Evolutionary conservation across 2,113 vertebrate species (phyloP).

Genomic region (Copsychus sechellarum): DNA sequence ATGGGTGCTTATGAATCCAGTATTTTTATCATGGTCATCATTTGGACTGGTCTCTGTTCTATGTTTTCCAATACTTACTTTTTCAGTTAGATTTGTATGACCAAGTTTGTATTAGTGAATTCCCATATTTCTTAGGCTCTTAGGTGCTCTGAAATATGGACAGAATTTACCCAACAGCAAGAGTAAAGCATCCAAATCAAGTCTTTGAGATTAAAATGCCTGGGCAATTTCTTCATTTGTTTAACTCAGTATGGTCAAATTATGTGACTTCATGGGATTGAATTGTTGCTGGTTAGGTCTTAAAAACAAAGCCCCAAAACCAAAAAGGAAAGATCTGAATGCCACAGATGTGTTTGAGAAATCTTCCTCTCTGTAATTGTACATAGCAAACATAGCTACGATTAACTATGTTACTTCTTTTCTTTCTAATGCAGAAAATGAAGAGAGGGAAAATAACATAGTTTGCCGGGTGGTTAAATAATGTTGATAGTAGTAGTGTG

Average conservation of each 20-base stretch:
- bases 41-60: not conserved
- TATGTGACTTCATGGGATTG: not conserved
- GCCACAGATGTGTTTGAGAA: not conserved
- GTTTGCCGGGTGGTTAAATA: not conserved
- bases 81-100: not conserved
- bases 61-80: not conserved
- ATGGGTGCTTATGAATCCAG: not conserved
- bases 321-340: not conserved
- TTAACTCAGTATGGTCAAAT: not conserved
- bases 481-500: not conserved
- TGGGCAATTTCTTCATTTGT: not conserved
- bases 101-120: not conserved
- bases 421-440: not conserved
- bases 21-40: not conserved
- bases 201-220: not conserved
- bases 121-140: not conserved
- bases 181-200: not conserved
- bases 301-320: not conserved
- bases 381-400: not conserved
- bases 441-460: not conserved
- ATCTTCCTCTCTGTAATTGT: not conserved
- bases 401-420: not conserved
- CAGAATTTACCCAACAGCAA: not conserved
- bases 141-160: not conserved
- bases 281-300: not conserved